Base-by-base conservation (phyloP, 35 echinoderm and acorn worm species). In the Apostichopus parvimensis region DNA sequence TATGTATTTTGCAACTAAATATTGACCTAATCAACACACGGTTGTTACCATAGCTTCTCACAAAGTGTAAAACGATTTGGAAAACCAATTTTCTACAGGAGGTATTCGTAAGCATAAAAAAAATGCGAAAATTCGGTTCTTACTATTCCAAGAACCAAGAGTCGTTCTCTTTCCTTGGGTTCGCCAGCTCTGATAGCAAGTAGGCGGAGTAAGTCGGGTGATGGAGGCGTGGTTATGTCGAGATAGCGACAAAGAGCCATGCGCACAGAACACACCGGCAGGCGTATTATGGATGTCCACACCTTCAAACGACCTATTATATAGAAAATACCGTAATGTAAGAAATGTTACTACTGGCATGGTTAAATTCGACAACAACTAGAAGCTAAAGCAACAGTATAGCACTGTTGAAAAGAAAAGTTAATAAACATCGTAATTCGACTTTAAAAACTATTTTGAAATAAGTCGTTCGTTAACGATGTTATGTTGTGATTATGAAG, bases 171-270 rank as follows among this genome's bases (percentile, higher is more conserved):
- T 8, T 95, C 92, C 56, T 85, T 90, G 10, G 87, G 92, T 55
- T 94, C 93, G 22, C 70, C 92, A 8, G 94, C 94, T 59, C 87
- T 82, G 23, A 71, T 91, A 73, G 85, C 90, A 21, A 98, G 77
- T 8, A 94, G 80, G 73, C 93, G 94, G 13, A 98, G 82, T 53
- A 98, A 94, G 59, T 94, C 92, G 10, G 92, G 96, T 15, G 96
- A 77, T 52, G 96, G 96, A 4, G 96, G 88, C 10, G 93, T 66
- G 13, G 96, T 98, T 78, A 98, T 95, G 58, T 98, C 94, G 34
- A 98, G 79, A 34, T 95, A 93, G 15, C 77, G 23, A 8, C 70
- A 45, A 8, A 98, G 20, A 1, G 96, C 96, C 22, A 54, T 60
- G 9, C 88, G 75, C 20, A 98, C 17, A 5, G 94, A 93, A 77